Evolutionary conservation across 2,888 invertebrate genomes (phyloP).

Genomic region (Apotomis betuletana): DNA sequence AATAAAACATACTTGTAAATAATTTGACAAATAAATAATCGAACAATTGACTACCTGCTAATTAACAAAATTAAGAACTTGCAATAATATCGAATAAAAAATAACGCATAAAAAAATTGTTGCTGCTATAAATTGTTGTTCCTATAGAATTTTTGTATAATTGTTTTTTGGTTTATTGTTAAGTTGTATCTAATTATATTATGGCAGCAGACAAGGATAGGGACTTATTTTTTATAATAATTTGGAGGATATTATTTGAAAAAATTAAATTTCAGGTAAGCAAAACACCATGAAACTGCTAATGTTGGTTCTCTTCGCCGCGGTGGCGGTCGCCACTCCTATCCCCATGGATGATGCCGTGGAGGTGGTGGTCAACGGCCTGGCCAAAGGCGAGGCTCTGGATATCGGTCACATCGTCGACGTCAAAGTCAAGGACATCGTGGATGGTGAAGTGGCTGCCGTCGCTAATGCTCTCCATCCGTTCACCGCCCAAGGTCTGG

Average conservation of each 20-base stretch:
- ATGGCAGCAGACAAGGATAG: no score
- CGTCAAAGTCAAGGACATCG: conserved; percentile 61
- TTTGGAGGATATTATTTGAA: background rate
- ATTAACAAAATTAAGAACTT: background rate
- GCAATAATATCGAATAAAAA: background rate
- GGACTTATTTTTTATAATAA: no score
- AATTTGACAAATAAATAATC: no score
- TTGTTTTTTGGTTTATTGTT: no score
- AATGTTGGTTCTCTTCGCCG: conserved; percentile 63
- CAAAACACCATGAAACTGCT: conserved; percentile 63
- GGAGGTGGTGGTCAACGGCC: conserved; percentile 65
- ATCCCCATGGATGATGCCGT: conserved; percentile 53
- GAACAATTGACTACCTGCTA: no score
- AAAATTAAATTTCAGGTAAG: conserved; percentile 49
- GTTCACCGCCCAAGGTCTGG: conserved; percentile 61
- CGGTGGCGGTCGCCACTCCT: conserved; percentile 60
- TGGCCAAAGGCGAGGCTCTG: conserved; percentile 61
- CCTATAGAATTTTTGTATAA: no score
- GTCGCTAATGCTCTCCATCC: conserved; percentile 60
- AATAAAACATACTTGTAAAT: background rate
- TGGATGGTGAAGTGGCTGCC: conserved; percentile 53
- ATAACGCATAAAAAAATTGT: background rate
- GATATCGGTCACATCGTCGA: conserved; percentile 61
- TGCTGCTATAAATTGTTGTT: no score
- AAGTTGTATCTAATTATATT: no score